Evolutionary conservation across 2,113 vertebrate genomes (phyloP).

Genomic region (Chloropsis cyanopogon): DNA sequence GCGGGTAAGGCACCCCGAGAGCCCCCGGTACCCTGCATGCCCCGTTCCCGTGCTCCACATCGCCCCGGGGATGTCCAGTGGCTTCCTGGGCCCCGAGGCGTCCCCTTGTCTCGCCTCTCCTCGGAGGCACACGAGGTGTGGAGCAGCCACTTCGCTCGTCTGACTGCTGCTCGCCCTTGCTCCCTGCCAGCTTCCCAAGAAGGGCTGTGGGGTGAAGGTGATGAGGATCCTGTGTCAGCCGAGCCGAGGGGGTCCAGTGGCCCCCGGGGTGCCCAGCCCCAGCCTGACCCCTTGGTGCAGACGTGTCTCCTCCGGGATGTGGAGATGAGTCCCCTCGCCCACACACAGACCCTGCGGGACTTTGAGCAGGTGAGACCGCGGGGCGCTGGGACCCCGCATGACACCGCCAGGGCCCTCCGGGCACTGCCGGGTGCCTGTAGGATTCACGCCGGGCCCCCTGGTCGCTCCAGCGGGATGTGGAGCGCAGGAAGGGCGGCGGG

Average conservation of each 20-base stretch:
- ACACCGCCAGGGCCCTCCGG: neutral
- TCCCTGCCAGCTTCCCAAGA: conserved; percentile 74
- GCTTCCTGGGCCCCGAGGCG: accelerated
- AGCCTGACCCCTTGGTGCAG: conserved; percentile 60
- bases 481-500: neutral
- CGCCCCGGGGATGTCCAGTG: neutral
- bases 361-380: conserved; percentile 83
- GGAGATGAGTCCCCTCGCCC: conserved; percentile 72
- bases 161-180: neutral
- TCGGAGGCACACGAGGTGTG: neutral
- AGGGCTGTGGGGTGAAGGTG: conserved; percentile 33
- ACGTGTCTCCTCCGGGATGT: conserved; percentile 77
- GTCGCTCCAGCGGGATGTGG: neutral
- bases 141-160: neutral
- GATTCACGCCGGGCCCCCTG: accelerated
- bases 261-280: neutral
- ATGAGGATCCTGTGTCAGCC: conserved; percentile 35
- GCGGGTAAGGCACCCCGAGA: conserved; percentile 34
- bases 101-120: neutral
- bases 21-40: accelerated
- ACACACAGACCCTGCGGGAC: conserved; percentile 85
- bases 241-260: conserved; percentile 67
- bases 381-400: neutral
- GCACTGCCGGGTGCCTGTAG: neutral
- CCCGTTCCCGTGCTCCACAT: neutral